Conservation (phyloP, 64 coral and sea anemone genomes). For the Montipora sp. region DNA sequence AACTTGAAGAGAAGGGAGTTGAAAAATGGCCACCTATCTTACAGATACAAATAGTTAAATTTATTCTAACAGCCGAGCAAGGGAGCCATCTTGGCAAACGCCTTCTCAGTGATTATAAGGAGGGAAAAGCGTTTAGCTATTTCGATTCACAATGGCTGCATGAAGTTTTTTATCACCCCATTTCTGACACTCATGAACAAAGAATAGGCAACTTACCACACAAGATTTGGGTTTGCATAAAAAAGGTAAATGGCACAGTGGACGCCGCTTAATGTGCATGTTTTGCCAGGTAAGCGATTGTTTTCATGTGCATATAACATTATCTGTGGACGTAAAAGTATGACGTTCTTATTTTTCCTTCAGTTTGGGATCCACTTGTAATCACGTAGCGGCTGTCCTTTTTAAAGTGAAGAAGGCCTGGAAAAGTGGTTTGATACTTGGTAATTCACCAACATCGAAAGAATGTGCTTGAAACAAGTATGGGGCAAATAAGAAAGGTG, state of each 20-base stretch:
- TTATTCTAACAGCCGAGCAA: slow-evolving; percentile 60
- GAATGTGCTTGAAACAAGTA: slow-evolving; percentile 80
- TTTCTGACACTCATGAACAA: slow-evolving; percentile 33
- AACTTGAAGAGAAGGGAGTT: slow-evolving; percentile 71
- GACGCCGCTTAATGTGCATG: slow-evolving; percentile 35
- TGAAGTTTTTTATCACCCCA: slow-evolving; percentile 67
- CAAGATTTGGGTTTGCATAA: slow-evolving; percentile 61
- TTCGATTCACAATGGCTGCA: slow-evolving; percentile 77
- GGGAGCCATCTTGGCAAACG: slow-evolving; percentile 58
- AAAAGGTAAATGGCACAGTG: slow-evolving; percentile 65
- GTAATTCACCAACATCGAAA: slow-evolving; percentile 60
- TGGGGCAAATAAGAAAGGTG: slow-evolving; percentile 60
- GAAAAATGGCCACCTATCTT: slow-evolving; percentile 74
- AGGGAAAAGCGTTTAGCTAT: slow-evolving; percentile 74
- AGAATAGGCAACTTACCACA: slow-evolving; percentile 64
- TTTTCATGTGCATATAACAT: background rate
- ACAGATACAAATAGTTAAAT: slow-evolving; percentile 62
- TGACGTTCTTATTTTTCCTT: background rate
- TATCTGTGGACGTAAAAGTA: background rate
- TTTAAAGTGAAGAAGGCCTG: slow-evolving; percentile 78
- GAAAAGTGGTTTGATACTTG: slow-evolving; percentile 65
- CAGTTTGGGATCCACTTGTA: slow-evolving; percentile 64
- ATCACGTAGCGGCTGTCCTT: slow-evolving; percentile 58
- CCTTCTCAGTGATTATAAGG: slow-evolving; percentile 81
- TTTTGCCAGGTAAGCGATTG: slow-evolving; percentile 72